Evolutionary conservation across 2,888 invertebrate species (phyloP).

Genomic region (Argyresthia goedartella): DNA sequence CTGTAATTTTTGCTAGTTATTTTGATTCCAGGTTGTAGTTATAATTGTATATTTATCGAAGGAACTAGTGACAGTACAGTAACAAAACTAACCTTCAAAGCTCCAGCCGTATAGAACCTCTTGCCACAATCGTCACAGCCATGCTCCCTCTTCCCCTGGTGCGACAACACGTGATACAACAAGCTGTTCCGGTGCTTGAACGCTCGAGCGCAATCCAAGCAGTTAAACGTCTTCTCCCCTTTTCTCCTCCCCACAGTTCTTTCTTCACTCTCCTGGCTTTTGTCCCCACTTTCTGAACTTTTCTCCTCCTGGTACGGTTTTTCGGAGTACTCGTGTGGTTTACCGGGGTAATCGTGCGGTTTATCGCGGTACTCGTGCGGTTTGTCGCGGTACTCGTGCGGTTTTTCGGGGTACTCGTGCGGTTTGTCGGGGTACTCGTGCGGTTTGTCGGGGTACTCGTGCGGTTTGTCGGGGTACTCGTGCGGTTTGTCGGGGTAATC

Average conservation of each 20-base stretch:
- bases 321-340: not conserved
- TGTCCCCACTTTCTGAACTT: not conserved
- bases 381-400: not conserved
- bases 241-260: conserved; percentile 7
- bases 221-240: conserved; percentile 45
- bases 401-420: not conserved
- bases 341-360: not conserved
- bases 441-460: too few relatives aligned
- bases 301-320: not conserved
- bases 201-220: conserved; percentile 78
- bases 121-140: conserved; percentile 85
- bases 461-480: too few relatives aligned
- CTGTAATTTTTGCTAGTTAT: too few relatives aligned
- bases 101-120: conserved; percentile 85
- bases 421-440: not conserved
- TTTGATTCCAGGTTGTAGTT: too few relatives aligned
- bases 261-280: not conserved
- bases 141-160: conserved; percentile 82
- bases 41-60: too few relatives aligned
- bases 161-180: conserved; percentile 85
- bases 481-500: not conserved
- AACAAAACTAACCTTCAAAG: conserved; percentile 76
- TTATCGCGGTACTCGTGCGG: not conserved
- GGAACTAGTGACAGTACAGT: too few relatives aligned
- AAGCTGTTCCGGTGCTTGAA: conserved; percentile 88